Conservation (phyloP, 2,888 invertebrate species). For the Hedya salicella region DNA sequence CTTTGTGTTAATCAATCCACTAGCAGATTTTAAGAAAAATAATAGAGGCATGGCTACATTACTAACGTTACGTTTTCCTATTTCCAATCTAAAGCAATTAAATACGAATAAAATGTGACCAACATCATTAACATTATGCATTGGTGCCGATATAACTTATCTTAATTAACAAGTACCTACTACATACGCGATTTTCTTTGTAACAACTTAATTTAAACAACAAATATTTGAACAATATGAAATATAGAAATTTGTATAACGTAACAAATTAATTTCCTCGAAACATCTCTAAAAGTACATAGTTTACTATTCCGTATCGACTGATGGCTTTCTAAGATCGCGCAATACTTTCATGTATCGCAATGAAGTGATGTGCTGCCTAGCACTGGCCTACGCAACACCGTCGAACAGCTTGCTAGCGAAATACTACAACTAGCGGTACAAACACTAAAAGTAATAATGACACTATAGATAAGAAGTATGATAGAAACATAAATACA, state of each 20-base stretch:
- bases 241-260: conserved; percentile 34
- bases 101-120: no score
- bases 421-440: conserved; percentile 8
- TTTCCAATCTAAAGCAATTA: no score
- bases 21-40: no score
- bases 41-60: no score
- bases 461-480: conserved; percentile 6
- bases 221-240: conserved; percentile 29
- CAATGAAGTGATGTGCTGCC: conserved; percentile 10
- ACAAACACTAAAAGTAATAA: neutral
- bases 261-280: conserved; percentile 17
- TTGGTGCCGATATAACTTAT: neutral
- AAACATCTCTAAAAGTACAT: conserved; percentile 2
- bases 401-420: neutral
- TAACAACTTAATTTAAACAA: conserved; percentile 27
- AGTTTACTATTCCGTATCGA: neutral
- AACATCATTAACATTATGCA: no score
- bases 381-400: conserved; percentile 18
- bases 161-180: conserved; percentile 5
- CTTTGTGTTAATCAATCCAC: no score
- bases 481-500: conserved; percentile 3
- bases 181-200: conserved; percentile 5
- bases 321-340: neutral
- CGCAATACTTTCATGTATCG: conserved; percentile 21
- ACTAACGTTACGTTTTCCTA: no score